These are phyloP conservation scores for Zapus hudsonius DNA, from an alignment of 2,113 vertebrate species.

Conservation along the genomic window DNA sequence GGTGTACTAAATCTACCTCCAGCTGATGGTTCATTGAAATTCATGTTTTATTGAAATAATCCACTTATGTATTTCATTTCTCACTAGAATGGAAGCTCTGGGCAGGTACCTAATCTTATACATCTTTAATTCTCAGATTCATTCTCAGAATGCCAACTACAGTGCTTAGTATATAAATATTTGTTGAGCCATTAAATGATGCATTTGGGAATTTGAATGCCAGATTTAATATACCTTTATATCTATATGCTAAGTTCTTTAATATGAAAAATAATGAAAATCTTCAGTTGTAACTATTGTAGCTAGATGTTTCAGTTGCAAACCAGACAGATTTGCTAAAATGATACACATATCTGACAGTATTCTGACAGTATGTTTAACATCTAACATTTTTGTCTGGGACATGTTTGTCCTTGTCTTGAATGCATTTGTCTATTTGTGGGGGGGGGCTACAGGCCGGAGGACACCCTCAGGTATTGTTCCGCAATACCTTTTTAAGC, in stretches of 20 bases:
- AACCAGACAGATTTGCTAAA: slow-evolving; percentile 56
- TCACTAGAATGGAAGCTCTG: slow-evolving; percentile 44
- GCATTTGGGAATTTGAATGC: slow-evolving; percentile 48
- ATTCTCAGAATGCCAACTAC: slow-evolving; percentile 26
- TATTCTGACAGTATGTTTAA: slow-evolving; percentile 33
- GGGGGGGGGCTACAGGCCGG: too few species aligned
- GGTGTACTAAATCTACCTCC: background rate
- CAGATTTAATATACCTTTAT: slow-evolving; percentile 38
- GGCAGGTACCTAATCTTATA: slow-evolving; percentile 5
- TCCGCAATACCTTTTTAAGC: too few species aligned
- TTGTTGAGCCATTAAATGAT: slow-evolving; percentile 61
- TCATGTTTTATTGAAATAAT: slow-evolving; percentile 62
- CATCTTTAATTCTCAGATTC: slow-evolving; percentile 61
- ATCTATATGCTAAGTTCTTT: slow-evolving; percentile 45
- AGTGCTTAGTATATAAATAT: slow-evolving; percentile 59
- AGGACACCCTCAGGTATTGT: too few species aligned
- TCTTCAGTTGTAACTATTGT: slow-evolving; percentile 55
- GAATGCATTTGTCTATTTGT: background rate
- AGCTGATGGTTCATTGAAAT: slow-evolving; percentile 53
- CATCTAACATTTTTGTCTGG: background rate
- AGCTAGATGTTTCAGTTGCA: slow-evolving; percentile 18
- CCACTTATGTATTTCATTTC: slow-evolving; percentile 33
- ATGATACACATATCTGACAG: background rate
- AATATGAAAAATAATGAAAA: slow-evolving; percentile 56
- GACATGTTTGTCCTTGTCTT: background rate